Evolutionary conservation across 2,113 vertebrate genomes (phyloP).

Genomic region (Chroicocephalus ridibundus): DNA sequence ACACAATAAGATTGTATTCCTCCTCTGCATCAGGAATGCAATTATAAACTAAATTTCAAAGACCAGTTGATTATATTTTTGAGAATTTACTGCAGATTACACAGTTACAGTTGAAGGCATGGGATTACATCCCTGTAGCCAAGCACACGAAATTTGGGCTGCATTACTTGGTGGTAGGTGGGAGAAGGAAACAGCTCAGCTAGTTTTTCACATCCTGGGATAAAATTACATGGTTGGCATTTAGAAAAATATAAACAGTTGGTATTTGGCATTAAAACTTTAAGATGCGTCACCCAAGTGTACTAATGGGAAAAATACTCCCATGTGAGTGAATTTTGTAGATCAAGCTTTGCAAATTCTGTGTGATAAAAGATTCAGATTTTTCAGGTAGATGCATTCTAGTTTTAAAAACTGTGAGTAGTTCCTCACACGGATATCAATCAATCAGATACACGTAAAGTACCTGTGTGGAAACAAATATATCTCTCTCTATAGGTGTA

Average conservation of each 20-base stretch:
- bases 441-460: background rate
- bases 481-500: background rate
- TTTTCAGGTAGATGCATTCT: background rate
- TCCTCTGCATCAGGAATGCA: background rate
- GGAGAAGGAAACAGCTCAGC: background rate
- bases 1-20: background rate
- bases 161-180: background rate
- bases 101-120: background rate
- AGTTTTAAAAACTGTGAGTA: background rate
- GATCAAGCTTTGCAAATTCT: background rate
- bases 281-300: background rate
- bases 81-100: background rate
- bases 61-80: background rate
- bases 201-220: background rate
- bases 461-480: background rate
- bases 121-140: background rate
- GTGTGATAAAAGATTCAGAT: background rate
- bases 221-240: background rate
- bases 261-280: background rate
- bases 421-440: background rate
- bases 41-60: background rate
- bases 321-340: background rate
- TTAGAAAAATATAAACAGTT: conserved; percentile 28
- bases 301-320: background rate
- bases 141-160: background rate